These are phyloP conservation scores for Neosilurus hyrtlii DNA, from an alignment of 2,797 vertebrate species.

Conservation along the genomic window DNA sequence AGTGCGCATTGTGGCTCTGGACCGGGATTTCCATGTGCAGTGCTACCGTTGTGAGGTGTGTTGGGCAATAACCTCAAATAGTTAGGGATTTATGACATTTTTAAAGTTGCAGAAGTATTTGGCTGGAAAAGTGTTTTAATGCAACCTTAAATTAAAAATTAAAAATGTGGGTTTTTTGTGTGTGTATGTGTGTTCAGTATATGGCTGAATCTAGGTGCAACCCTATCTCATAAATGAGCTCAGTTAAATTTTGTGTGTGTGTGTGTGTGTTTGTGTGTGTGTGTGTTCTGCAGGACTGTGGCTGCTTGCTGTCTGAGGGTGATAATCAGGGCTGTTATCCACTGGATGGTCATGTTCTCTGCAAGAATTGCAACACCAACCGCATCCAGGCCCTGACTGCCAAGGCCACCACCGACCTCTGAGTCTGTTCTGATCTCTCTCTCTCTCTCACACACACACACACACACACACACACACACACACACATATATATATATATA, in stretches of 20 bases:
- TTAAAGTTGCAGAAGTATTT: neutral
- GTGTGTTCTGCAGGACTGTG: conserved; percentile 81
- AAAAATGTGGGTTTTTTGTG: neutral
- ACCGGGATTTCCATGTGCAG: conserved; percentile 96
- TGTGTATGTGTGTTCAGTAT: neutral
- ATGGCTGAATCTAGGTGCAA: neutral
- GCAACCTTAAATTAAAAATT: neutral
- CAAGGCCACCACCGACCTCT: conserved; percentile 98
- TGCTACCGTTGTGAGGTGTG: conserved; percentile 96
- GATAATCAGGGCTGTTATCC: conserved; percentile 98
- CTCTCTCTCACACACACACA: neutral
- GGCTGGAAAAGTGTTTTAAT: neutral
- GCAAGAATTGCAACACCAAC: conserved; percentile 93
- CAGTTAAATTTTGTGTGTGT: conserved; percentile 16
- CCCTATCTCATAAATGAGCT: neutral
- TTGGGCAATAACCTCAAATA: neutral
- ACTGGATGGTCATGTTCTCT: conserved; percentile 94
- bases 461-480: conserved; percentile 35
- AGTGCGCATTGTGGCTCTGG: conserved; percentile 94
- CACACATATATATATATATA: conserved; percentile 28
- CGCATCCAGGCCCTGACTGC: conserved; percentile 95
- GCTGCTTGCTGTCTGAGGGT: conserved; percentile 92
- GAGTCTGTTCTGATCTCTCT: conserved; percentile 60
- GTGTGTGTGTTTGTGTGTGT: conserved; percentile 57
- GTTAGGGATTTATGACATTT: neutral